Evolutionary conservation across 2,113 vertebrate species (phyloP).

Genomic region (Pagrus major): DNA sequence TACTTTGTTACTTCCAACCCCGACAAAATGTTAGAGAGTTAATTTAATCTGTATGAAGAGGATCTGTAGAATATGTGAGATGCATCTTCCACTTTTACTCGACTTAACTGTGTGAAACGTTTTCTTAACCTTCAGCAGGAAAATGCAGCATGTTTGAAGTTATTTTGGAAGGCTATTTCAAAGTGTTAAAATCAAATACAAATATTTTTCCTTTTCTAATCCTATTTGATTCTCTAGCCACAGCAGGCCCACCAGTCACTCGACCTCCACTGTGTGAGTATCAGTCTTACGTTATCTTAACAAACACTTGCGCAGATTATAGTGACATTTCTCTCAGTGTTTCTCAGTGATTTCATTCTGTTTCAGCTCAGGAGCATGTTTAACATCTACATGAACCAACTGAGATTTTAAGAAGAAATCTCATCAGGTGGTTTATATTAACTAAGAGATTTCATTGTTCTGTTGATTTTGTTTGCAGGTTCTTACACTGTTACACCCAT

Average conservation of each 20-base stretch:
- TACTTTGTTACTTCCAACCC: too few species aligned
- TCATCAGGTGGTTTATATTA: too few species aligned
- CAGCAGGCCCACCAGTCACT: not conserved
- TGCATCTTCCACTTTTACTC: too few species aligned
- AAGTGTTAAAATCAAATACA: not conserved
- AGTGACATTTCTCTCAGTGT: too few species aligned
- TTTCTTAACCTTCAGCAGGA: too few species aligned
- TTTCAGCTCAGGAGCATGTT: not conserved
- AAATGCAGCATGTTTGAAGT: too few species aligned
- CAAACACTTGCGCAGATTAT: too few species aligned
- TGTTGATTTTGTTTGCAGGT: slow-evolving; percentile 62
- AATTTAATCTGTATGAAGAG: too few species aligned
- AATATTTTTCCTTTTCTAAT: slow-evolving; percentile 11
- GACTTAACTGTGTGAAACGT: too few species aligned
- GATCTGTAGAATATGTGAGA: too few species aligned
- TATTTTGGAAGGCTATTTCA: not conserved
- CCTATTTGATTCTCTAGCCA: slow-evolving; percentile 3
- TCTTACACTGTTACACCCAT: not conserved
- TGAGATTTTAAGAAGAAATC: too few species aligned
- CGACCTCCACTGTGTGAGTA: slow-evolving; percentile 61
- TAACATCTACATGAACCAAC: not conserved
- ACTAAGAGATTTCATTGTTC: not conserved
- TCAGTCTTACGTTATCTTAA: not conserved
- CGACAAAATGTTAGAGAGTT: too few species aligned
- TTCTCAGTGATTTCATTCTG: not conserved